Evolutionary conservation across 1,140 invertebrate species (phyloP).

Genomic region (Drosophila fuyamai): DNA sequence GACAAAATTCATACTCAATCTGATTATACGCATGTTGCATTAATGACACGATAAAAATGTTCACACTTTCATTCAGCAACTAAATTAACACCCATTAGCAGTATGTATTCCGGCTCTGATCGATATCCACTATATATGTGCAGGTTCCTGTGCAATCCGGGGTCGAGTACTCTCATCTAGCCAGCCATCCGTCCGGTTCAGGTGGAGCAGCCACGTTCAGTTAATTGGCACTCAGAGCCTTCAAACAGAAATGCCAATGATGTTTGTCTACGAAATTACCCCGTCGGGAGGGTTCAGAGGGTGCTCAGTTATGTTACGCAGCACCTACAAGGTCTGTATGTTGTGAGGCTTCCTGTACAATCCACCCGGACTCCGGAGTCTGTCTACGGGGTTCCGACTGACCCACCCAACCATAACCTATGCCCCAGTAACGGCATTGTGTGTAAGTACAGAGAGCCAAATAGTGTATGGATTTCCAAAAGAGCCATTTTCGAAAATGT

Average conservation of each 20-base stretch:
- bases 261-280: slow-evolving; percentile 49
- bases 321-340: slow-evolving; percentile 2
- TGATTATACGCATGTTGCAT: neutral
- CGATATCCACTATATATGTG: slow-evolving; percentile 13
- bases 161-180: slow-evolving; percentile 4
- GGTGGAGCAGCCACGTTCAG: slow-evolving; percentile 39
- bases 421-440: slow-evolving; percentile 28
- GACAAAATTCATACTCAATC: neutral
- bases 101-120: slow-evolving; percentile 1
- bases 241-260: slow-evolving; percentile 61
- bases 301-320: slow-evolving; percentile 3
- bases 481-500: neutral
- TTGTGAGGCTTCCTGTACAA: neutral
- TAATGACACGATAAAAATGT: neutral
- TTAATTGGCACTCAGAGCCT: slow-evolving; percentile 61
- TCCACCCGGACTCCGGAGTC: neutral
- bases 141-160: neutral
- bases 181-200: slow-evolving; percentile 12
- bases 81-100: slow-evolving; percentile 13
- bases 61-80: slow-evolving; percentile 6
- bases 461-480: neutral
- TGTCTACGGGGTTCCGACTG: slow-evolving; percentile 14
- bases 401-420: slow-evolving; percentile 19
- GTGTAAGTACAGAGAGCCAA: slow-evolving; percentile 5
- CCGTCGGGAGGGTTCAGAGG: slow-evolving; percentile 13